phyloP scores from a whole-genome alignment of 2,888 invertebrate genomes.

The Boloria selene region DNA sequence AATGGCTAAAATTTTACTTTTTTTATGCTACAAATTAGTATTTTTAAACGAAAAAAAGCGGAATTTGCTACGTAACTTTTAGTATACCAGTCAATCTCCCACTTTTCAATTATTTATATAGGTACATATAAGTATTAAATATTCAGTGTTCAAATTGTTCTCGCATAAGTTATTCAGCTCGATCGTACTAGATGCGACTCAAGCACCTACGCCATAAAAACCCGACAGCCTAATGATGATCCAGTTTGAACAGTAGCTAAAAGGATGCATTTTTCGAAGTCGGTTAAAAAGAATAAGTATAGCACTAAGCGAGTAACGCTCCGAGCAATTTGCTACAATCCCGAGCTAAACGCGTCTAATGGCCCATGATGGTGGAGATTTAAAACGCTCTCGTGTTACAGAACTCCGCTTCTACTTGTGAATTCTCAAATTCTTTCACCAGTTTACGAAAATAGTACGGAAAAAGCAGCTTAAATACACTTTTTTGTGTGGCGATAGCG shows the following conservation, averaged over 20 bases:
- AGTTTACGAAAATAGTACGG: neutral
- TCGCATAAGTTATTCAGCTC: too few relatives aligned
- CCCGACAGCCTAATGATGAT: neutral
- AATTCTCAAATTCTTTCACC: conserved; percentile 13
- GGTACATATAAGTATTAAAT: too few relatives aligned
- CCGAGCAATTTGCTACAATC: conserved; percentile 40
- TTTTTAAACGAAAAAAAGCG: too few relatives aligned
- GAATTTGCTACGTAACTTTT: too few relatives aligned
- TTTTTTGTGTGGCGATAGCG: too few relatives aligned
- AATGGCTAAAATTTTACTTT: too few relatives aligned
- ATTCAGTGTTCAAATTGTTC: too few relatives aligned
- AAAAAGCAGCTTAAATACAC: neutral
- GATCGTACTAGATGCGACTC: too few relatives aligned
- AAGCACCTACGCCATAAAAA: too few relatives aligned
- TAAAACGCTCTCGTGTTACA: conserved; percentile 32
- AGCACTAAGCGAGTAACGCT: conserved; percentile 31
- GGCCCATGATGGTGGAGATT: conserved; percentile 40
- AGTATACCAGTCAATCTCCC: too few relatives aligned
- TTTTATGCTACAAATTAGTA: too few relatives aligned
- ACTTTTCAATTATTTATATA: too few relatives aligned
- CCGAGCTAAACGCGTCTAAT: conserved; percentile 40
- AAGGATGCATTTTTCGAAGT: conserved; percentile 20
- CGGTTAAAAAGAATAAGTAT: conserved; percentile 24
- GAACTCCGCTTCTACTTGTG: conserved; percentile 18
- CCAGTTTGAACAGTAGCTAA: conserved; percentile 6